Evolutionary conservation across 2,888 invertebrate genomes (phyloP), one percentile per base, ranked within the genome.

Genomic region (Agriopis leucophaearia): DNA sequence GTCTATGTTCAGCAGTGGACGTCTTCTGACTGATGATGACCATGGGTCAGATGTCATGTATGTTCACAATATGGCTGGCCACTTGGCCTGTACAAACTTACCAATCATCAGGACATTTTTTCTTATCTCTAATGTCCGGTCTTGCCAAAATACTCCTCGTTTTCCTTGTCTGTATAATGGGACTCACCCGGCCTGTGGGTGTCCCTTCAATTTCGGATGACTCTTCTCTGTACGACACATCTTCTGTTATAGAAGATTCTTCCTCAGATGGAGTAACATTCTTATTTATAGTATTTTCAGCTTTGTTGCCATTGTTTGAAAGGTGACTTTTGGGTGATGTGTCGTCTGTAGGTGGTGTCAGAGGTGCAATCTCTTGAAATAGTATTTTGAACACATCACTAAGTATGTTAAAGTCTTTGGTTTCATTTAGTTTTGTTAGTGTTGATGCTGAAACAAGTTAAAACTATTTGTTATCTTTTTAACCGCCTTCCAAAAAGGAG

Each of bases 181-280:
- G 94, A 71, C 94, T 94, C 0, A 67, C 83, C 0, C 89, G 81
- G 1, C 91, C 92, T 0, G 86, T 86, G 0, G 92, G 90, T 0
- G 92, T 91, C 0, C 86, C 87, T 64, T 90, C 90, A 64, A 91
- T 91, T 71, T 92, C 92, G 4, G 85, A 86, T 0, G 90, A 89
- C 13, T 87, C 86, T 64, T 91, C 87, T 66, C 80, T 78, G 12
- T 72, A 68, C 0, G 76, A 78, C 4, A 74, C 64, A 66, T 87
- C 81, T 50, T 82, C 79, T 64, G 72, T 62, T 50, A 74, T 70
- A 13, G 76, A 74, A 44, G 56, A 59, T 60, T 69, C 56, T 57
- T 62, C 42, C 18, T 50, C 36, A 27, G 44, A 16, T 18, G 60
- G 10, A 36, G 10, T 44, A 12, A 9, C n/a, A n/a, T 50, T 47